Evolutionary conservation across 2,113 vertebrate species (phyloP).

Genomic region (Holacanthus passer): DNA sequence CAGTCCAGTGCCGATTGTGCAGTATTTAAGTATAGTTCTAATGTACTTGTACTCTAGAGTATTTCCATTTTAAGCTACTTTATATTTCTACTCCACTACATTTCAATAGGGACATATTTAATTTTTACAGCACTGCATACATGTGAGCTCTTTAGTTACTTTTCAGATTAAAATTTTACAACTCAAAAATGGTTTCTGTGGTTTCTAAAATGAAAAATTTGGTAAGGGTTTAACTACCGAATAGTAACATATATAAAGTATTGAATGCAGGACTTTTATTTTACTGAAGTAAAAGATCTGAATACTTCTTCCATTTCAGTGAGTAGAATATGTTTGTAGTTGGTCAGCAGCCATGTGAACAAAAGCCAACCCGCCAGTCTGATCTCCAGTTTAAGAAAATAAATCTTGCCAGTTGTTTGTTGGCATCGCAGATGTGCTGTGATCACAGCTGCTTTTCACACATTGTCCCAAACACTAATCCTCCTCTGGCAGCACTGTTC

Average conservation of each 20-base stretch:
- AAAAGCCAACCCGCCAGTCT: not conserved
- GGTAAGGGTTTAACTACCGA: not conserved
- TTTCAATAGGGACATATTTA: too few species aligned
- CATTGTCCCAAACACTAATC: slow-evolving; percentile 60
- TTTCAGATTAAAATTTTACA: not conserved
- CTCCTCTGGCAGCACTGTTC: slow-evolving; percentile 12
- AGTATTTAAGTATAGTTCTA: too few species aligned
- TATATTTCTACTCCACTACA: not conserved
- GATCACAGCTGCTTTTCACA: slow-evolving; percentile 56
- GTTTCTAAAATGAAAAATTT: not conserved
- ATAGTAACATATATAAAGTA: not conserved
- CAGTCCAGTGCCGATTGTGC: not conserved
- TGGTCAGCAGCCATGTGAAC: not conserved
- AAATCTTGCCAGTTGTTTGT: slow-evolving; percentile 9
- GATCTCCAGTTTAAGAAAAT: not conserved
- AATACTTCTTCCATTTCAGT: not conserved
- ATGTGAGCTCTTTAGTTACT: too few species aligned
- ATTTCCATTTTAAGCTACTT: not conserved
- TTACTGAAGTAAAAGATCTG: not conserved
- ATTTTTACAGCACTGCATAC: too few species aligned
- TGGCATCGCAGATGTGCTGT: slow-evolving; percentile 41
- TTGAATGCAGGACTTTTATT: not conserved
- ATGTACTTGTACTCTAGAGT: not conserved
- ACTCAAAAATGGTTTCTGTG: too few species aligned
- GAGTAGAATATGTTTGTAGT: not conserved